Evolutionary conservation across 2,797 vertebrate species (phyloP).

Genomic region (Rhinoraja longicauda): DNA sequence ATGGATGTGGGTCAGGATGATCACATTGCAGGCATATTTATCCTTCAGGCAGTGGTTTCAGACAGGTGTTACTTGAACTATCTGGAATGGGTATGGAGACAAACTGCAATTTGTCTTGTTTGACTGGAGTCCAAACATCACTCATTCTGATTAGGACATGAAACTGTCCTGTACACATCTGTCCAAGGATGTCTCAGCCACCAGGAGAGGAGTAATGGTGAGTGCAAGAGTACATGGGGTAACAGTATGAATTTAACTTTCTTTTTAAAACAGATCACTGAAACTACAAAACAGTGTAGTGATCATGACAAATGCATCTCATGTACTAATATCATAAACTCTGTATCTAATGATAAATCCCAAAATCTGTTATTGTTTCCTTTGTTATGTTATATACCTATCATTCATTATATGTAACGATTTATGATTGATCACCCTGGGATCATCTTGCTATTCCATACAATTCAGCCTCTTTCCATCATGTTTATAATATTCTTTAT

Average conservation of each 20-base stretch:
- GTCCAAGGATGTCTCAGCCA: not conserved
- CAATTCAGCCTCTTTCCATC: not conserved
- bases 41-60: not conserved
- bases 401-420: not conserved
- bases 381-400: not conserved
- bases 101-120: not conserved
- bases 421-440: not conserved
- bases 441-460: not conserved
- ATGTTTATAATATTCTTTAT: not conserved
- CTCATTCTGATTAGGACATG: not conserved
- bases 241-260: not conserved
- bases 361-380: not conserved
- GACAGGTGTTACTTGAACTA: not conserved
- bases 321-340: not conserved
- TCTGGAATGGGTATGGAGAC: not conserved
- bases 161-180: not conserved
- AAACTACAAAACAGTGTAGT: not conserved
- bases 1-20: not conserved
- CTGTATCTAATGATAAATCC: not conserved
- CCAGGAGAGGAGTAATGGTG: not conserved
- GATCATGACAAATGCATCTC: not conserved
- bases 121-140: not conserved
- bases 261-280: not conserved
- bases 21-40: constrained; percentile 7
- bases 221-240: too few species aligned